A percentile compares a stretch with the other conserved stretches of the same genome.
phyloP scores from a whole-genome alignment of 2,797 vertebrate species.

The Knipowitschia caucasica region DNA sequence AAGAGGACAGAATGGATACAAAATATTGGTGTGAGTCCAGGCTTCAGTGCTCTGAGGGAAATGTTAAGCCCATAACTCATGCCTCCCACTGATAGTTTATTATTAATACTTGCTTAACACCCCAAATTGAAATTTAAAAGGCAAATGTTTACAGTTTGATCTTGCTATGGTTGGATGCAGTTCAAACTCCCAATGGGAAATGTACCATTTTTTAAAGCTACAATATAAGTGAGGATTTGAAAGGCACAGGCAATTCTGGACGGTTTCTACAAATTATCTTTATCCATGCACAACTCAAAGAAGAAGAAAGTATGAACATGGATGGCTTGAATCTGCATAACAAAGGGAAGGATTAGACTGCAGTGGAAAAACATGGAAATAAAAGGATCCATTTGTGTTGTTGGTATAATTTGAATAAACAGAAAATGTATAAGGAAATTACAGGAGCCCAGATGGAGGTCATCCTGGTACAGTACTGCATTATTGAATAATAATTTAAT shows the following conservation, averaged over 20 bases:
- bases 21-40: conserved; percentile 23
- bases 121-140: conserved; percentile 62
- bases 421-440: too few relatives aligned
- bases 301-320: not conserved
- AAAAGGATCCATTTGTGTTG: too few relatives aligned
- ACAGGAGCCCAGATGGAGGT: too few relatives aligned
- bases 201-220: conserved; percentile 39
- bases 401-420: too few relatives aligned
- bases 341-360: conserved; percentile 3
- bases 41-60: conserved; percentile 51
- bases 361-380: not conserved
- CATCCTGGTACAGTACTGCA: too few relatives aligned
- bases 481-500: too few relatives aligned
- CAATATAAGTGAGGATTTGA: conserved; percentile 10
- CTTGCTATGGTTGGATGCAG: conserved; percentile 54
- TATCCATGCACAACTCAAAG: conserved; percentile 12
- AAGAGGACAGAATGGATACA: conserved; percentile 36
- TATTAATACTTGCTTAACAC: conserved; percentile 64
- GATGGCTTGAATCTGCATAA: conserved; percentile 15
- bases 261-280: conserved; percentile 11
- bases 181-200: conserved; percentile 47
- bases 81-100: conserved; percentile 65
- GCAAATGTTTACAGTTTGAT: conserved; percentile 71
- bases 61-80: conserved; percentile 73
- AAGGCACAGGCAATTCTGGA: conserved; percentile 18